Evolutionary conservation across 53 echinoderm and acorn worm species (phyloP).

Genomic region (Stichopus horrens): DNA sequence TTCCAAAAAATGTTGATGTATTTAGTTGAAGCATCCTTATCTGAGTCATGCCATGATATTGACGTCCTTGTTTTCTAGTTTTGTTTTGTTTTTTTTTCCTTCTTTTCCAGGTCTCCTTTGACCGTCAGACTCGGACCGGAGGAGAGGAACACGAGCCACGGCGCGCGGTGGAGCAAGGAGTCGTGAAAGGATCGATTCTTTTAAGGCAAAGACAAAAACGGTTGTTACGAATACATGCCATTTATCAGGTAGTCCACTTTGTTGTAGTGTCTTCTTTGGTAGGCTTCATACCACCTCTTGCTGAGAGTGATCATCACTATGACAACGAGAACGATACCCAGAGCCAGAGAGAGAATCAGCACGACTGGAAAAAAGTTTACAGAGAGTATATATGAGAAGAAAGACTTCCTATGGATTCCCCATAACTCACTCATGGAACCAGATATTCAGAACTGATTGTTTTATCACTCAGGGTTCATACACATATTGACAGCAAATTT

Average conservation of each 20-base stretch:
- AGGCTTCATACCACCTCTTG: conserved; percentile 87
- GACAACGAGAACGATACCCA: conserved; percentile 76
- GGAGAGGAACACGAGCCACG: not conserved
- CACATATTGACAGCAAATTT: too few relatives aligned
- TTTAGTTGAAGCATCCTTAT: too few relatives aligned
- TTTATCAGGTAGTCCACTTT: conserved; percentile 98
- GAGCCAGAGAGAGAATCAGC: conserved; percentile 73
- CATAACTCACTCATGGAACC: too few relatives aligned
- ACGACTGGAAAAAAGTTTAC: conserved; percentile 56
- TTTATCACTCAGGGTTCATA: too few relatives aligned
- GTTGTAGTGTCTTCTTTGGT: conserved; percentile 88
- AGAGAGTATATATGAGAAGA: too few relatives aligned
- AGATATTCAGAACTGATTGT: too few relatives aligned
- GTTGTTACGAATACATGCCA: conserved; percentile 85
- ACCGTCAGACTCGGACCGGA: not conserved
- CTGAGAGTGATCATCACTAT: conserved; percentile 69
- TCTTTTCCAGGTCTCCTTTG: not conserved
- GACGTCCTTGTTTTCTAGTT: not conserved
- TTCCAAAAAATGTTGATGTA: too few relatives aligned
- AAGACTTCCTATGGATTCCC: too few relatives aligned
- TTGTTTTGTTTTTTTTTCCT: not conserved
- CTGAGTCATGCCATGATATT: too few relatives aligned
- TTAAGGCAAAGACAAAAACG: not conserved
- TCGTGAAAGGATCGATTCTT: not conserved
- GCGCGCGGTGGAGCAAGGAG: too few relatives aligned